Evolutionary conservation across 2,888 invertebrate species (phyloP).

Genomic region (Choreutis nemorana): DNA sequence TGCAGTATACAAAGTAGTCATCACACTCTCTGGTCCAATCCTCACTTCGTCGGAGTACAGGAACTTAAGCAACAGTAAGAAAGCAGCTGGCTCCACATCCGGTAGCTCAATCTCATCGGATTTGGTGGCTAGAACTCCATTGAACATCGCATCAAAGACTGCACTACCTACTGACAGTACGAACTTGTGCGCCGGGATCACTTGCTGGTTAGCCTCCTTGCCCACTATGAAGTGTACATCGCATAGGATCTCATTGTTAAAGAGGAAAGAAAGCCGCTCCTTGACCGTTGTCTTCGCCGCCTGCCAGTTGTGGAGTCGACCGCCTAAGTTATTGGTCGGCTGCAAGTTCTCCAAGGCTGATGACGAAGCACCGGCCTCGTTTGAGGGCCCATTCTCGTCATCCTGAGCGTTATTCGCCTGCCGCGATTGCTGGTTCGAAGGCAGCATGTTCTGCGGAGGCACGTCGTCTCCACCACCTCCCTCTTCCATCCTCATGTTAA

Average conservation of each 20-base stretch:
- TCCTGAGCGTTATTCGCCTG: constrained; percentile 31
- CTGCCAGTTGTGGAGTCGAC: constrained; percentile 72
- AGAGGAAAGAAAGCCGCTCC: constrained; percentile 73
- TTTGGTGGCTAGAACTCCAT: constrained; percentile 74
- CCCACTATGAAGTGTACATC: constrained; percentile 85
- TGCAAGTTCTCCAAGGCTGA: constrained; percentile 44
- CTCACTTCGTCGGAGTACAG: constrained; percentile 84
- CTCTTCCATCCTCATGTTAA: constrained; percentile 42
- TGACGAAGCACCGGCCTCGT: constrained; percentile 33
- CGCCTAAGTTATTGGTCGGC: constrained; percentile 48
- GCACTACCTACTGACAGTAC: constrained; percentile 83
- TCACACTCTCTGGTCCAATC: constrained; percentile 85
- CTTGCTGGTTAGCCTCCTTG: constrained; percentile 70
- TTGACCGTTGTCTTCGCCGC: constrained; percentile 78
- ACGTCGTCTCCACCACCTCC: constrained; percentile 34
- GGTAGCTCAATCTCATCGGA: constrained; percentile 80
- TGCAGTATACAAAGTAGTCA: constrained; percentile 86
- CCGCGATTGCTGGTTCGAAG: constrained; percentile 49
- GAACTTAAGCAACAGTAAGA: constrained; percentile 76
- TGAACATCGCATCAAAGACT: constrained; percentile 89
- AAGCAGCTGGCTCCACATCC: constrained; percentile 85
- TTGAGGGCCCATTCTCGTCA: constrained; percentile 34
- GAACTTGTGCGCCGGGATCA: constrained; percentile 82
- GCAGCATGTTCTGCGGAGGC: constrained; percentile 62
- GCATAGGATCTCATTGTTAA: constrained; percentile 56